Percentiles rank a stretch among this genome's conserved stretches.
These are phyloP conservation scores for Psittacula derbiana DNA, from an alignment of 2,797 vertebrate species.

Conservation along the genomic window DNA sequence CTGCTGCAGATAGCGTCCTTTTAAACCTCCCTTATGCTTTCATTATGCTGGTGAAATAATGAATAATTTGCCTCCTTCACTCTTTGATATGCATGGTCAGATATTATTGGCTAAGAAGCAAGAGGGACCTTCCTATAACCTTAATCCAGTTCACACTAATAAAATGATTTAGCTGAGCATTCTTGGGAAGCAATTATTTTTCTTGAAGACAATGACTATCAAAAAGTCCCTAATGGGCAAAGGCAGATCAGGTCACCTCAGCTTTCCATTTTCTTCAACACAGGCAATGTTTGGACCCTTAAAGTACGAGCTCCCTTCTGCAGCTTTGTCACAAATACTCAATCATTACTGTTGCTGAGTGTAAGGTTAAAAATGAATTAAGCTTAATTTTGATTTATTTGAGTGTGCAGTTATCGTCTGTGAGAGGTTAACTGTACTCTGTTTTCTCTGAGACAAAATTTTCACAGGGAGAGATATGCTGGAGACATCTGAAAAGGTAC, in stretches of 20 bases:
- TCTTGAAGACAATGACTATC: constrained; percentile 73
- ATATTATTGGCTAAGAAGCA: constrained; percentile 73
- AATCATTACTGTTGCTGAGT: constrained; percentile 33
- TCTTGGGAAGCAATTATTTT: constrained; percentile 79
- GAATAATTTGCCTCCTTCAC: constrained; percentile 77
- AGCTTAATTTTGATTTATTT: constrained; percentile 46
- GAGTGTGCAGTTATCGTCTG: not conserved
- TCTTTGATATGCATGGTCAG: constrained; percentile 78
- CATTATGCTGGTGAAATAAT: constrained; percentile 74
- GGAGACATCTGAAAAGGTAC: not conserved
- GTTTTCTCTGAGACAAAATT: constrained; percentile 3
- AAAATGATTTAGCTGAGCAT: constrained; percentile 76
- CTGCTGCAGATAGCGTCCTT: constrained; percentile 79
- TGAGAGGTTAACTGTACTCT: constrained; percentile 28
- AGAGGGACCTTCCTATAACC: constrained; percentile 71
- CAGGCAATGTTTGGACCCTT: constrained; percentile 26
- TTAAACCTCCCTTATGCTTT: constrained; percentile 77
- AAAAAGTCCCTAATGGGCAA: constrained; percentile 69
- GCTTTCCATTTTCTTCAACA: constrained; percentile 63
- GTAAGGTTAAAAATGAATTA: constrained; percentile 50
- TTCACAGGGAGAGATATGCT: not conserved
- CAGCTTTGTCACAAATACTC: constrained; percentile 53
- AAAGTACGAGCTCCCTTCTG: constrained; percentile 19
- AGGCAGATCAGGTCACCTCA: constrained; percentile 73
- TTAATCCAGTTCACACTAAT: constrained; percentile 73